phyloP scores from a whole-genome alignment of 2,888 invertebrate species.

The Tridacna gigas region DNA sequence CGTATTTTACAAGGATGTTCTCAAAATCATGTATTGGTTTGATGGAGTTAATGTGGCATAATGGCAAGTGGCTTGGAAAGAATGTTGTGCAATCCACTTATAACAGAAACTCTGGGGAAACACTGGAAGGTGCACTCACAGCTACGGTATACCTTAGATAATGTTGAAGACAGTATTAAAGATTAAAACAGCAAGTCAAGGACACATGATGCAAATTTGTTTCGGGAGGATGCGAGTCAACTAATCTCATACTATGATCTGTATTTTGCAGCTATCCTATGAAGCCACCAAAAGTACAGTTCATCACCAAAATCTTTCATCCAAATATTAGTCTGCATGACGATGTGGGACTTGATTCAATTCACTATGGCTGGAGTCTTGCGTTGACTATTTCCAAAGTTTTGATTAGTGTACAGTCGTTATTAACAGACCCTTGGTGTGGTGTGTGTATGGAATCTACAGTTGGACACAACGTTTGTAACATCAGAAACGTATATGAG shows the following conservation, averaged over 20 bases:
- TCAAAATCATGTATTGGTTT: too few species aligned
- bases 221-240: neutral
- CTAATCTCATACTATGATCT: neutral
- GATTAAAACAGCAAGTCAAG: neutral
- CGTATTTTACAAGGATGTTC: too few species aligned
- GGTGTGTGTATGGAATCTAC: constrained; percentile 96
- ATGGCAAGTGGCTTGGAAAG: too few species aligned
- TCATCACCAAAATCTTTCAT: constrained; percentile 96
- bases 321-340: constrained; percentile 98
- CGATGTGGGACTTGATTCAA: constrained; percentile 97
- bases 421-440: constrained; percentile 91
- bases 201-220: neutral
- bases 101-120: too few species aligned
- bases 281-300: constrained; percentile 95
- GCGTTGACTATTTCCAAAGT: constrained; percentile 94
- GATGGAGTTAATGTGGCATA: too few species aligned
- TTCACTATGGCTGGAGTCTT: constrained; percentile 98
- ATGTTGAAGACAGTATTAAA: neutral
- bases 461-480: constrained; percentile 90
- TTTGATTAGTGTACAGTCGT: constrained; percentile 84
- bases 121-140: too few species aligned
- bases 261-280: constrained; percentile 90
- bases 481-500: too few species aligned
- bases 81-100: too few species aligned
- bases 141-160: neutral